Percentiles rank a stretch among this genome's conserved stretches.
Evolutionary conservation across 2,888 invertebrate species (phyloP).

Genomic region (Fragum fragum): DNA sequence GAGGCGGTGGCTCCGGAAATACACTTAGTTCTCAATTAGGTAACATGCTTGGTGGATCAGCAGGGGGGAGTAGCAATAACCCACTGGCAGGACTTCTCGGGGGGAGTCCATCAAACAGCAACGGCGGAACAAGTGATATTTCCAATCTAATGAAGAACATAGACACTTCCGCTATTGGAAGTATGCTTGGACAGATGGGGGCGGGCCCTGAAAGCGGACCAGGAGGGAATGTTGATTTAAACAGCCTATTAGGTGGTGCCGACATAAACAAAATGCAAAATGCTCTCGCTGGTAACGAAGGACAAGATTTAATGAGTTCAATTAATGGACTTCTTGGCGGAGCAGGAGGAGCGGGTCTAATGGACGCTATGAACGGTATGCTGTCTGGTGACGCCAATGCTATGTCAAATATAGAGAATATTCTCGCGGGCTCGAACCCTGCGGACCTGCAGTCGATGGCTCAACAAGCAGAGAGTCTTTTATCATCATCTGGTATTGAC

Average conservation of each 20-base stretch:
- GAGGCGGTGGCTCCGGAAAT: constrained; percentile 21
- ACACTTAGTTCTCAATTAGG: constrained; percentile 11
- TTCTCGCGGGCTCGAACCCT: constrained; percentile 38
- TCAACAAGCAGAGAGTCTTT: constrained; percentile 55
- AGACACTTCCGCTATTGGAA: constrained; percentile 36
- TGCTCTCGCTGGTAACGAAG: constrained; percentile 43
- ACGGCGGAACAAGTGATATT: constrained; percentile 26
- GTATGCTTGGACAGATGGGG: constrained; percentile 33
- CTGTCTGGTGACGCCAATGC: constrained; percentile 54
- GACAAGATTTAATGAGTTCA: constrained; percentile 50
- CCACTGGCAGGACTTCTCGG: constrained; percentile 44
- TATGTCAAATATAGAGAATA: constrained; percentile 33
- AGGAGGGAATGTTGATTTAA: constrained; percentile 27
- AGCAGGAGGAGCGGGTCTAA: constrained; percentile 52
- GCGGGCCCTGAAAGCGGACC: constrained; percentile 24
- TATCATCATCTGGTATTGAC: constrained; percentile 53
- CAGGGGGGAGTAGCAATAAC: constrained; percentile 21
- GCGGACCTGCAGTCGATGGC: constrained; percentile 43
- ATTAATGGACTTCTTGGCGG: constrained; percentile 50
- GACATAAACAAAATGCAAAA: constrained; percentile 54
- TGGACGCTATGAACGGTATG: constrained; percentile 57
- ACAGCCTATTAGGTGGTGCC: constrained; percentile 42
- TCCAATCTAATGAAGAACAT: constrained; percentile 37
- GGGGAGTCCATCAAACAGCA: constrained; percentile 19
- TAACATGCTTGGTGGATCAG: constrained; percentile 19